Evolutionary conservation across 1,140 invertebrate species (phyloP).

Genomic region (Fopius arisanus): DNA sequence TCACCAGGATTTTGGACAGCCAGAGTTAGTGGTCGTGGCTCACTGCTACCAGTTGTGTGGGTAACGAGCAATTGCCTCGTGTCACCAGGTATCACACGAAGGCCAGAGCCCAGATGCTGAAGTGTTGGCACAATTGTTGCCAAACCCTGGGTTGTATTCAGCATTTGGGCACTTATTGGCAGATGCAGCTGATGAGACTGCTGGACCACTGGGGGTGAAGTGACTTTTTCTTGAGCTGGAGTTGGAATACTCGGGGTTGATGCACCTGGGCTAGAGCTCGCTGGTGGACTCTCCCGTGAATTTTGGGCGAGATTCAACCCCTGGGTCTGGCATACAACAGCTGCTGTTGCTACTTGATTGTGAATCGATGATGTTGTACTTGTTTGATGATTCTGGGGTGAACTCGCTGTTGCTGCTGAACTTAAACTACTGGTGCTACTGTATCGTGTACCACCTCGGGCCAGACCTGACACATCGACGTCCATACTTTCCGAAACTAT

Average conservation of each 20-base stretch:
- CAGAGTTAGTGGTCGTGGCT: conserved; percentile 51
- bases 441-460: conserved; percentile 60
- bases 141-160: conserved; percentile 58
- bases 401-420: conserved; percentile 57
- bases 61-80: conserved; percentile 58
- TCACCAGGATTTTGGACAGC: conserved; percentile 50
- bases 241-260: conserved; percentile 58
- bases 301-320: conserved; percentile 57
- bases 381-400: conserved; percentile 52
- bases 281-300: conserved; percentile 59
- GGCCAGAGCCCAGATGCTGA: conserved; percentile 55
- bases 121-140: conserved; percentile 61
- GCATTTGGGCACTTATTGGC: conserved; percentile 61
- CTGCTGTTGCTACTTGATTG: conserved; percentile 55
- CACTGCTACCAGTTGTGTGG: conserved; percentile 55
- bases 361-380: conserved; percentile 51
- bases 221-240: conserved; percentile 56
- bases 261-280: conserved; percentile 53
- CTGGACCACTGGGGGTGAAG: conserved; percentile 46
- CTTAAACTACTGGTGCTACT: conserved; percentile 62
- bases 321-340: conserved; percentile 61
- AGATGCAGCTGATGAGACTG: conserved; percentile 58
- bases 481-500: conserved; percentile 55
- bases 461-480: conserved; percentile 53
- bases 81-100: conserved; percentile 60